Conservation (phyloP, 2,113 vertebrate species). For the Odontesthes bonariensis region DNA sequence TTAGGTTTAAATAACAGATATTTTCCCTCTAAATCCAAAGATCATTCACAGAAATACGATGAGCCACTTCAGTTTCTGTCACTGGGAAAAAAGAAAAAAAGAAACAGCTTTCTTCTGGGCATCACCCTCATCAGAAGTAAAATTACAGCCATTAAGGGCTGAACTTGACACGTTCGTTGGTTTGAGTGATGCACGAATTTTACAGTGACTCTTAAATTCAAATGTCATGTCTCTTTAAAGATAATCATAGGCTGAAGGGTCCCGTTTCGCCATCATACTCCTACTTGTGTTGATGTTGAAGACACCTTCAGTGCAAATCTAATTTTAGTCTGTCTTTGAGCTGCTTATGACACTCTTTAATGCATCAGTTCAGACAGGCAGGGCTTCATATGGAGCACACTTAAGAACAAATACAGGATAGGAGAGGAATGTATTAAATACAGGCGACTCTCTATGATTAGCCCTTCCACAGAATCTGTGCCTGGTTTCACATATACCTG, state of each 20-base stretch:
- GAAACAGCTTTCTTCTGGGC: background rate
- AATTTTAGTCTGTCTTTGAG: too few species aligned
- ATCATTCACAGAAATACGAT: background rate
- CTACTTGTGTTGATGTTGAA: background rate
- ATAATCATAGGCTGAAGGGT: background rate
- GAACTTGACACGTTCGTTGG: background rate
- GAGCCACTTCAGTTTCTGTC: background rate
- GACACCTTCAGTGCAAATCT: too few species aligned
- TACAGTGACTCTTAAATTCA: background rate
- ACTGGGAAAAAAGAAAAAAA: background rate
- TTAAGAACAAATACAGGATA: too few species aligned
- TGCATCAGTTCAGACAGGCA: too few species aligned
- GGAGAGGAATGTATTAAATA: too few species aligned
- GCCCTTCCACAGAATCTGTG: too few species aligned
- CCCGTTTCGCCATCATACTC: background rate
- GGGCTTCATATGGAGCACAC: too few species aligned
- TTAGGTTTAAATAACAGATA: too few species aligned
- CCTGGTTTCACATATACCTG: too few species aligned
- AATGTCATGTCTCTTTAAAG: background rate
- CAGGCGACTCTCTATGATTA: too few species aligned
- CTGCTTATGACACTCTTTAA: too few species aligned
- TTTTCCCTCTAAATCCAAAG: too few species aligned
- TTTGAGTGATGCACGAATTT: background rate
- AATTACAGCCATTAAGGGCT: conserved; percentile 5
- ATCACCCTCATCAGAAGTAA: background rate